Evolutionary conservation across 2,888 invertebrate genomes (phyloP).

Genomic region (Drosophila tanythrix): DNA sequence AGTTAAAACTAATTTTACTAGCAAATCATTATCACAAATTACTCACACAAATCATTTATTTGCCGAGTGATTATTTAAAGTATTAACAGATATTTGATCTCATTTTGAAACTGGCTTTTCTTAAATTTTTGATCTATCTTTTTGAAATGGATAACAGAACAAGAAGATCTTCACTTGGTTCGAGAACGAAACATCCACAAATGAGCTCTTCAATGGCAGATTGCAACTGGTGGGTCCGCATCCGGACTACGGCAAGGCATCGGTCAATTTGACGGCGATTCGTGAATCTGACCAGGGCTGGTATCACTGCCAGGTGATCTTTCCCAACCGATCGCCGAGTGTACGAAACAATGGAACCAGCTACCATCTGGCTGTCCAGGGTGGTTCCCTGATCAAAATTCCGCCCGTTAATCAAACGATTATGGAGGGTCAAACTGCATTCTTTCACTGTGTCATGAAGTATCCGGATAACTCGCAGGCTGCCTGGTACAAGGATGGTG

Average conservation of each 20-base stretch:
- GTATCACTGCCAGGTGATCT: conserved; percentile 95
- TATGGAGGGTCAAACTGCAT: conserved; percentile 92
- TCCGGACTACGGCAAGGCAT: conserved; percentile 87
- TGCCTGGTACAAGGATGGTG: conserved; percentile 89
- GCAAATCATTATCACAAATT: conserved; percentile 14
- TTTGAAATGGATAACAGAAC: conserved; percentile 86
- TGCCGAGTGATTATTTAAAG: background rate
- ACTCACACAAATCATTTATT: background rate
- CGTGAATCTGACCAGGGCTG: conserved; percentile 95
- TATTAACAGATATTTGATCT: background rate
- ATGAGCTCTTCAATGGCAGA: conserved; percentile 90
- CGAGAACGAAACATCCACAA: conserved; percentile 89
- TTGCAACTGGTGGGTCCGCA: conserved; percentile 88
- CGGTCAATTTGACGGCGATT: conserved; percentile 93
- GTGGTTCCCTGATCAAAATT: conserved; percentile 93
- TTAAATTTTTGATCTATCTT: background rate
- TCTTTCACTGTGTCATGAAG: conserved; percentile 93
- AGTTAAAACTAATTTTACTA: conserved; percentile 21
- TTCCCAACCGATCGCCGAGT: conserved; percentile 94
- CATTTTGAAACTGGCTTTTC: background rate
- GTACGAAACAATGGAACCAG: conserved; percentile 95
- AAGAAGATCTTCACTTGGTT: conserved; percentile 93
- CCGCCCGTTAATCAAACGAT: conserved; percentile 95
- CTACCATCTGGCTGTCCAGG: conserved; percentile 94
- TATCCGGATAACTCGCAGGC: conserved; percentile 88